A percentile compares a stretch with the other conserved stretches of the same genome.
These are phyloP conservation scores for Cassiopea andromeda DNA, from an alignment of 30 jellyfish, hydroid and myxozoan species.

Conservation along the genomic window DNA sequence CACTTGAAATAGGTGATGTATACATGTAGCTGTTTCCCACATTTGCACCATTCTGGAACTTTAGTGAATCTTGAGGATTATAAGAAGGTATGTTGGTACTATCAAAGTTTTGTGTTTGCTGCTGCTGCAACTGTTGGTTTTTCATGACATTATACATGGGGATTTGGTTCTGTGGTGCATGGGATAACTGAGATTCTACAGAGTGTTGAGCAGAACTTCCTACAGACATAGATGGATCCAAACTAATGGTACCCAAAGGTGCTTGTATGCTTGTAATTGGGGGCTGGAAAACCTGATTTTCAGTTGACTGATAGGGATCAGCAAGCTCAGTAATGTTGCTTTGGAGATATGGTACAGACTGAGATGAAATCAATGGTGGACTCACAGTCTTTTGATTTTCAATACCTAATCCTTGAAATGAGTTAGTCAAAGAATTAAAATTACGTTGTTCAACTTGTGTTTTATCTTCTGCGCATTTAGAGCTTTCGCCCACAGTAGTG, in stretches of 20 bases:
- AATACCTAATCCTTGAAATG: conserved; percentile 15
- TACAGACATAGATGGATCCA: not conserved
- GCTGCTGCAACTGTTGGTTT: conserved; percentile 28
- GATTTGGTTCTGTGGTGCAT: conserved; percentile 19
- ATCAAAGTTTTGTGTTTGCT: not conserved
- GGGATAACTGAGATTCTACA: not conserved
- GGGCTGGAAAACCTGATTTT: not conserved
- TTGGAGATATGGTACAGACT: not conserved
- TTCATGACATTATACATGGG: conserved; percentile 36
- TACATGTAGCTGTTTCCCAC: conserved; percentile 65
- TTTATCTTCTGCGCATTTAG: not conserved
- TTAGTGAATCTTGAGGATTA: not conserved
- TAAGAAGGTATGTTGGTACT: not conserved
- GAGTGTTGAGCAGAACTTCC: not conserved
- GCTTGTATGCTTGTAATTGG: not conserved
- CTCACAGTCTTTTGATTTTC: not conserved
- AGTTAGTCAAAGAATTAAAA: not conserved
- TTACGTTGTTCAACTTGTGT: not conserved
- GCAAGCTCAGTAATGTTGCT: not conserved
- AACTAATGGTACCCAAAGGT: not conserved
- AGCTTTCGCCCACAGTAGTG: not conserved
- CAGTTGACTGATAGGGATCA: not conserved
- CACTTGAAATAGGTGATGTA: conserved; percentile 64
- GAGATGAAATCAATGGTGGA: not conserved
- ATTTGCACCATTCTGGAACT: conserved; percentile 21